These are phyloP conservation scores for Cassiopea andromeda DNA, from an alignment of 30 jellyfish, hydroid and myxozoan species.

Conservation along the genomic window DNA sequence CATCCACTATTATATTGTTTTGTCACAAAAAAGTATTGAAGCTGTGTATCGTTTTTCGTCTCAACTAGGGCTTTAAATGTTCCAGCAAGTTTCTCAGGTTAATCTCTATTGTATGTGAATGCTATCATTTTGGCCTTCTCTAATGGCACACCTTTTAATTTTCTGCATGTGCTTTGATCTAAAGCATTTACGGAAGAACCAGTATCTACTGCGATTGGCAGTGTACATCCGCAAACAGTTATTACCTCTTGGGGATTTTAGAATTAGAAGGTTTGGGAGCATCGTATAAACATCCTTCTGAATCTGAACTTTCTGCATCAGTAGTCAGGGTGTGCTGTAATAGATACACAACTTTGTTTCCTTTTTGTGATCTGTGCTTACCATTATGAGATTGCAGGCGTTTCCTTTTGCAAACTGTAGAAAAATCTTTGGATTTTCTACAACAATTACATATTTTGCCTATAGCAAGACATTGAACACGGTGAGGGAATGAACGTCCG, in stretches of 20 bases:
- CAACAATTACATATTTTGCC: slow-evolving; percentile 33
- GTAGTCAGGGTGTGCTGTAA: background rate
- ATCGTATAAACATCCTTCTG: slow-evolving; percentile 10
- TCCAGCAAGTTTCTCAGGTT: slow-evolving; percentile 23
- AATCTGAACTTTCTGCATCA: background rate
- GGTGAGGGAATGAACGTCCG: slow-evolving; percentile 20
- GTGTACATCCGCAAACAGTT: slow-evolving; percentile 14
- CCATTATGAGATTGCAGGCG: background rate
- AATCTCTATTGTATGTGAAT: background rate
- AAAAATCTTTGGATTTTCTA: slow-evolving; percentile 17
- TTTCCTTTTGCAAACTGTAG: slow-evolving; percentile 27
- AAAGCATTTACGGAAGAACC: slow-evolving; percentile 31
- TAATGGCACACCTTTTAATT: background rate
- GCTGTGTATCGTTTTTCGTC: background rate
- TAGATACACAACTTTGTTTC: background rate
- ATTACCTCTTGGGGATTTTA: slow-evolving; percentile 9
- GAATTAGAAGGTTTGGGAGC: background rate
- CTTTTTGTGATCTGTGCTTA: background rate
- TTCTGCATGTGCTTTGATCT: slow-evolving; percentile 12
- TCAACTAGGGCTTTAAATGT: slow-evolving; percentile 27
- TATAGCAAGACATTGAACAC: slow-evolving; percentile 16
- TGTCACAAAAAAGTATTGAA: slow-evolving; percentile 7
- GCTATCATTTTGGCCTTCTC: slow-evolving; percentile 11
- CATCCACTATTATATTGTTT: slow-evolving; percentile 10
- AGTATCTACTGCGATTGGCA: slow-evolving; percentile 16